Conservation (phyloP, 2,888 invertebrate species). For the Baronia brevicornis region DNA sequence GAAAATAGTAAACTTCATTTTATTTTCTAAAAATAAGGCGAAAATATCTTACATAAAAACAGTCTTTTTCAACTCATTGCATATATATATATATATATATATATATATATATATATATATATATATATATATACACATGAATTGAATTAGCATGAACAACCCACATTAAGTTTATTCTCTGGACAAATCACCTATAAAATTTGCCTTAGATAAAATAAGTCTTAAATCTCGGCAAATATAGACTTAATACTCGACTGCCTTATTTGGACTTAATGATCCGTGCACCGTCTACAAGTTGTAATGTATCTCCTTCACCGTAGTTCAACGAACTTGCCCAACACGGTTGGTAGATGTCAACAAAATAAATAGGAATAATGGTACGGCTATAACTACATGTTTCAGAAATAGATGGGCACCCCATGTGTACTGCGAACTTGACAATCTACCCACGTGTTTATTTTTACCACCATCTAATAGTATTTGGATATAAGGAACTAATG, state of each 20-base stretch:
- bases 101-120: no score
- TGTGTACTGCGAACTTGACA: slow-evolving; percentile 61
- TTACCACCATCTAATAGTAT: slow-evolving; percentile 62
- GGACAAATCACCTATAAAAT: no score
- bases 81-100: no score
- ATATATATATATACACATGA: no score
- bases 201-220: no score
- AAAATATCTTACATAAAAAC: no score
- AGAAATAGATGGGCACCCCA: slow-evolving; percentile 64
- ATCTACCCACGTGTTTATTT: slow-evolving; percentile 62
- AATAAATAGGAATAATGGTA: slow-evolving; percentile 62
- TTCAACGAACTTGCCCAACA: slow-evolving; percentile 28
- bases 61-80: no score
- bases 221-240: slow-evolving; percentile 10
- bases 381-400: slow-evolving; percentile 39
- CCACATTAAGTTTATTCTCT: no score
- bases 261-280: slow-evolving; percentile 27
- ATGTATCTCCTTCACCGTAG: slow-evolving; percentile 25
- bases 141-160: no score
- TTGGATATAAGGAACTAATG: slow-evolving; percentile 50
- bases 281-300: slow-evolving; percentile 21
- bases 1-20: no score
- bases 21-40: no score
- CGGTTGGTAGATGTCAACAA: slow-evolving; percentile 28
- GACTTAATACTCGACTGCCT: slow-evolving; percentile 12